Base-by-base conservation (phyloP, 2,797 vertebrate species). In the Sparus aurata region DNA sequence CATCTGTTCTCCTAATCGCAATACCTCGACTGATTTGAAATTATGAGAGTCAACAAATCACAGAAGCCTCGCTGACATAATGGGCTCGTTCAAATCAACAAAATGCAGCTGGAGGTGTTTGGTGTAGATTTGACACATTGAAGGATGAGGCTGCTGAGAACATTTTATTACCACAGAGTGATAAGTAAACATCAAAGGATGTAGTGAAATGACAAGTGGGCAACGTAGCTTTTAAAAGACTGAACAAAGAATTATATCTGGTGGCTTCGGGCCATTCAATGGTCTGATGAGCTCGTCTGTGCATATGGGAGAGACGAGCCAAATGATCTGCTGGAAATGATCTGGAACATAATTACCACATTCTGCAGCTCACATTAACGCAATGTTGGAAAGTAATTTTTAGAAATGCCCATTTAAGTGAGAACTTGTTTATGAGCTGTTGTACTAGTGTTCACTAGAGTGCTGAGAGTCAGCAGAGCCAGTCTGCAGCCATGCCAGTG, bases 1-100 rank as follows among this genome's bases (percentile, higher is more conserved):
- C 94, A 92, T 94, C 93, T 94, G 93, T 84, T 91, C 67, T 80
- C 70, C 72, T 73, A 85, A 83, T 90, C 61, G 64, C 85, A 86
- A 69, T 76, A 78, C 69, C 81, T 77, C 55, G 3, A 73, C 79
- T 63, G 84, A 89, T 91, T 87, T 85, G 67, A 83, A 87, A 86
- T 88, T 12, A 82, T 77, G 79, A 57, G 84, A 81, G 81, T 86
- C 82, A 78, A 80, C 84, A 78, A 46, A 69, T 82, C 58, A 47
- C 46, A 20, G 70, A 74, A 74, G 69, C 58, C 45, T 23, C 2
- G 34, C 67, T 41, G 79, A 53, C 59, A 67, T 80, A 75, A 85
- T 74, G 74, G 63, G 47, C 65, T 77, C 15, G 5, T 76, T 85
- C 71, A 67, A 45, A 34, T 73, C 67, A 63, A 46, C 58, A 47